These are phyloP conservation scores for Agrochola lota DNA, from an alignment of 2,888 invertebrate genomes.

Conservation along the genomic window DNA sequence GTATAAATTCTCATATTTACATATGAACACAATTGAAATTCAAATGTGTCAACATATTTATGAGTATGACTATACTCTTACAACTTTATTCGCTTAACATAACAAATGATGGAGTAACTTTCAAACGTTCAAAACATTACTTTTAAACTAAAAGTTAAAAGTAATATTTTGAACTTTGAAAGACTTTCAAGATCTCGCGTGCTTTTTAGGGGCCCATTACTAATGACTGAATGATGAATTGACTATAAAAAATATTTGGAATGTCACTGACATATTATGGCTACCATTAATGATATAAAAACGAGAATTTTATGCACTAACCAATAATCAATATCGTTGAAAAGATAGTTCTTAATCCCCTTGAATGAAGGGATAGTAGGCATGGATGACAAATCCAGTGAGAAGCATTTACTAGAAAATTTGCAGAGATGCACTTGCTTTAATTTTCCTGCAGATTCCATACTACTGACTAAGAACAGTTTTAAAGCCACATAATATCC, in stretches of 20 bases:
- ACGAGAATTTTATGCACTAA: background rate
- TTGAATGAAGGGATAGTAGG: background rate
- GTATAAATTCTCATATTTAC: constrained; percentile 52
- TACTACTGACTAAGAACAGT: no score
- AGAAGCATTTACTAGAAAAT: background rate
- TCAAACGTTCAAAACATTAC: constrained; percentile 16
- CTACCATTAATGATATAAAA: background rate
- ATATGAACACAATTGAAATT: constrained; percentile 53
- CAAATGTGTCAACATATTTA: constrained; percentile 62
- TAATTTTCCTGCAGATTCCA: background rate
- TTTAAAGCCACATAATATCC: background rate
- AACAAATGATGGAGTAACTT: constrained; percentile 40
- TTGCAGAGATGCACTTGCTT: constrained; percentile 1
- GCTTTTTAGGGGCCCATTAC: constrained; percentile 7
- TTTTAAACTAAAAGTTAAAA: no score
- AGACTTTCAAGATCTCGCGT: constrained; percentile 27
- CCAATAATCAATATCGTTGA: background rate
- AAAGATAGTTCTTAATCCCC: background rate
- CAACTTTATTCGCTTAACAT: constrained; percentile 51
- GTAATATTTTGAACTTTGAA: constrained; percentile 31
- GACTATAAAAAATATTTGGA: background rate
- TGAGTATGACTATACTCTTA: constrained; percentile 51
- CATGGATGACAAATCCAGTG: background rate
- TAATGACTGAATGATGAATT: background rate
- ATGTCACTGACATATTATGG: constrained; percentile 19